These are phyloP conservation scores for Cantharis rufa DNA, from an alignment of 2,888 invertebrate species.

Conservation along the genomic window DNA sequence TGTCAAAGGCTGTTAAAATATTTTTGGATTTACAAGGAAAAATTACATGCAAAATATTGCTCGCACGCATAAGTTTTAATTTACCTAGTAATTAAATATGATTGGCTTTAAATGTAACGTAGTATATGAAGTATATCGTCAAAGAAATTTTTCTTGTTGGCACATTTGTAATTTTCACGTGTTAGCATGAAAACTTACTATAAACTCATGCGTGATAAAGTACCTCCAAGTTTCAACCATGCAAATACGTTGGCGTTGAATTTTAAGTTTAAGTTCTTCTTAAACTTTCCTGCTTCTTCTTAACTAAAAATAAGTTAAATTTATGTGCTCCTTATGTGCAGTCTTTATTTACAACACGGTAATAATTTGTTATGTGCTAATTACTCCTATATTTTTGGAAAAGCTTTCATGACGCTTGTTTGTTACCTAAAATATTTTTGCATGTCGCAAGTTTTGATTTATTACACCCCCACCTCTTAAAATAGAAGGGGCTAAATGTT, in stretches of 20 bases:
- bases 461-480: not conserved
- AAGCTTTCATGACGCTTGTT: not conserved
- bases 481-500: not conserved
- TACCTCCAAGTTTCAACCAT: not conserved
- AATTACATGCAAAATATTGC: not conserved
- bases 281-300: not conserved
- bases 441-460: not conserved
- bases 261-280: not conserved
- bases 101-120: not conserved
- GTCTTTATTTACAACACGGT: not conserved
- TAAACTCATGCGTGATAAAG: not conserved
- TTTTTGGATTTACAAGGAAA: not conserved
- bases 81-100: not conserved
- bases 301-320: not conserved
- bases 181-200: not conserved
- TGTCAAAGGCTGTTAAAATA: not conserved
- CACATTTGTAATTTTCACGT: not conserved
- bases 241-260: not conserved
- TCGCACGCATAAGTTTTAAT: not conserved
- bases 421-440: not conserved
- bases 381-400: not conserved
- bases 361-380: not conserved
- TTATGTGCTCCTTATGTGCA: not conserved
- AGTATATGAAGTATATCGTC: not conserved
- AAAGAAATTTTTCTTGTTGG: not conserved